A percentile compares a stretch with the other conserved stretches of the same genome.
Evolutionary conservation across 2,113 vertebrate genomes (phyloP).

Genomic region (Elephas maximus): DNA sequence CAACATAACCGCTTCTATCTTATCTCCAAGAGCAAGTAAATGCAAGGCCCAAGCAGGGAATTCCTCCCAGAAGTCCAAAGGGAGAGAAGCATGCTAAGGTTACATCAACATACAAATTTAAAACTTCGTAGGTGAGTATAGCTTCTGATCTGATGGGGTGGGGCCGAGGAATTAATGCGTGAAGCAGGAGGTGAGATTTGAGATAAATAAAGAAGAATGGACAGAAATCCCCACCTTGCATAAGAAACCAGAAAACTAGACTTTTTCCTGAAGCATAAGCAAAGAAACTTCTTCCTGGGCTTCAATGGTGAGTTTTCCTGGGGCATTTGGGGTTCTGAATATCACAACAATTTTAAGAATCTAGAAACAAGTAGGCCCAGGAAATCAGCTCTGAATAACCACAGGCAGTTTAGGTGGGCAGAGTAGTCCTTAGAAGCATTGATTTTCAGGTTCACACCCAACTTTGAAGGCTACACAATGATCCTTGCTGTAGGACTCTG

Average conservation of each 20-base stretch:
- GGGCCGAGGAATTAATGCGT: rapidly evolving
- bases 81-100: rapidly evolving
- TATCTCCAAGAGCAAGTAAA: background rate
- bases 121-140: no score
- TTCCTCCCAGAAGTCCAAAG: rapidly evolving
- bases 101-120: background rate
- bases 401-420: background rate
- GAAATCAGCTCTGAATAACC: background rate
- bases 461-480: rapidly evolving
- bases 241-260: background rate
- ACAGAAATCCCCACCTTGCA: background rate
- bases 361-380: background rate
- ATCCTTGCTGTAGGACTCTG: background rate
- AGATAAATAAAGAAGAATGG: rapidly evolving
- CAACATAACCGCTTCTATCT: no score
- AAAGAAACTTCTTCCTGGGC: no score
- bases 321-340: no score
- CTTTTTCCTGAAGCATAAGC: background rate
- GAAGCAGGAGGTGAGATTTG: background rate
- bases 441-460: background rate
- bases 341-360: background rate
- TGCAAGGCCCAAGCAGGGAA: no score
- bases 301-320: background rate
- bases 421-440: background rate
- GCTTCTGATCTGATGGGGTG: no score